These are phyloP conservation scores for Rapana venosa DNA, from an alignment of 2,888 invertebrate genomes.

Conservation along the genomic window DNA sequence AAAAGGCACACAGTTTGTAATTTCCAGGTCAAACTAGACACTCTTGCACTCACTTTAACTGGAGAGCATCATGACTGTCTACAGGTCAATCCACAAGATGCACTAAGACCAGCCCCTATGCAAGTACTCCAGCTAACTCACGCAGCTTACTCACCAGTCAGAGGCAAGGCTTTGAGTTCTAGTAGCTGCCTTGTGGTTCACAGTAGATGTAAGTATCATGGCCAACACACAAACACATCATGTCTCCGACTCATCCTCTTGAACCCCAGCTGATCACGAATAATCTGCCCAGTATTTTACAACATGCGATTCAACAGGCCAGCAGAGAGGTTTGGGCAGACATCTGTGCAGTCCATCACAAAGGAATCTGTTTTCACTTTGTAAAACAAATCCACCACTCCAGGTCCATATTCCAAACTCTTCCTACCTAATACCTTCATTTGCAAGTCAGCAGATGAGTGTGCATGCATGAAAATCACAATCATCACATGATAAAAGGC, in stretches of 20 bases:
- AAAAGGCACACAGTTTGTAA: slow-evolving; percentile 39
- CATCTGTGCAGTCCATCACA: too few species aligned
- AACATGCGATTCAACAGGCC: too few species aligned
- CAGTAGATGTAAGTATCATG: slow-evolving; percentile 30
- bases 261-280: not conserved
- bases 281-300: too few species aligned
- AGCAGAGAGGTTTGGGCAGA: too few species aligned
- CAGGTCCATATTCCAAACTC: not conserved
- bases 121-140: not conserved
- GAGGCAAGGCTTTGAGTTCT: slow-evolving; percentile 33
- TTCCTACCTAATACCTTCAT: not conserved
- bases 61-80: not conserved
- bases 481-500: not conserved
- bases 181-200: slow-evolving; percentile 45
- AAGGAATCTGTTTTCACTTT: too few species aligned
- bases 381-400: too few species aligned
- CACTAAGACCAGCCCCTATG: slow-evolving; percentile 8
- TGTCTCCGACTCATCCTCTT: not conserved
- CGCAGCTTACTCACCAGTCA: not conserved
- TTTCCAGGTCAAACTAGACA: slow-evolving; percentile 4
- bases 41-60: not conserved
- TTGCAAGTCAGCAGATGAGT: not conserved
- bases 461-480: not conserved
- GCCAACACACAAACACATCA: slow-evolving; percentile 30
- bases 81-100: slow-evolving; percentile 32